Percentiles rank a stretch among this genome's conserved stretches.
Evolutionary conservation across 2,797 vertebrate genomes (phyloP).

Genomic region (Pteropus rufus): DNA sequence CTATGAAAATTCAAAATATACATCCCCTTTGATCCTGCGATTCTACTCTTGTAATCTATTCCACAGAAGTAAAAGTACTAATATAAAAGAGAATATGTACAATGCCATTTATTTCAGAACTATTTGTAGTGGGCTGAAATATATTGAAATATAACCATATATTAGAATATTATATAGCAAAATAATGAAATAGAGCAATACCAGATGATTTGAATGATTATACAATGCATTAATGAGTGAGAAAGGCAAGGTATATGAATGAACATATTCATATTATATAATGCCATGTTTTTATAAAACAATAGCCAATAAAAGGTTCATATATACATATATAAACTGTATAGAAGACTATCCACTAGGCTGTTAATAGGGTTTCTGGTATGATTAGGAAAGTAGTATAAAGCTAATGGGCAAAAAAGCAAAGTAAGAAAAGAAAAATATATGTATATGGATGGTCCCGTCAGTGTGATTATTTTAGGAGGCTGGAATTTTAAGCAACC

Average conservation of each 20-base stretch:
- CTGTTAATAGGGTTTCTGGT: neutral
- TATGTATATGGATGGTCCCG: neutral
- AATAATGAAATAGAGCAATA: neutral
- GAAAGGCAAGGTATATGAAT: neutral
- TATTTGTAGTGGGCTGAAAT: neutral
- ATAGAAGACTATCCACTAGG: neutral
- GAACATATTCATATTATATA: neutral
- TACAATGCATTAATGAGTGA: neutral
- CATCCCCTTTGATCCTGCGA: neutral
- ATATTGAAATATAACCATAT: too few relatives aligned
- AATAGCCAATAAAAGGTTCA: neutral
- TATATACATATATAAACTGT: neutral
- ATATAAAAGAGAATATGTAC: neutral
- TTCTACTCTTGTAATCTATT: neutral
- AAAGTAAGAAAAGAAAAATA: neutral
- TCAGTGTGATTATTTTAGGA: neutral
- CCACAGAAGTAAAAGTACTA: neutral
- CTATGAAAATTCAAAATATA: neutral
- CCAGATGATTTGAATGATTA: constrained; percentile 8
- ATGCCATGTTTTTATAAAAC: neutral
- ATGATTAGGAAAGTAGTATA: neutral
- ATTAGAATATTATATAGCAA: neutral
- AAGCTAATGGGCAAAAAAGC: too few relatives aligned
- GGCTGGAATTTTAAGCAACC: neutral
- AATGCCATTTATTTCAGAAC: neutral